A percentile compares a stretch with the other conserved stretches of the same genome.
phyloP scores from a whole-genome alignment of 2,888 invertebrate genomes.

The Drosophila kanekoi region DNA sequence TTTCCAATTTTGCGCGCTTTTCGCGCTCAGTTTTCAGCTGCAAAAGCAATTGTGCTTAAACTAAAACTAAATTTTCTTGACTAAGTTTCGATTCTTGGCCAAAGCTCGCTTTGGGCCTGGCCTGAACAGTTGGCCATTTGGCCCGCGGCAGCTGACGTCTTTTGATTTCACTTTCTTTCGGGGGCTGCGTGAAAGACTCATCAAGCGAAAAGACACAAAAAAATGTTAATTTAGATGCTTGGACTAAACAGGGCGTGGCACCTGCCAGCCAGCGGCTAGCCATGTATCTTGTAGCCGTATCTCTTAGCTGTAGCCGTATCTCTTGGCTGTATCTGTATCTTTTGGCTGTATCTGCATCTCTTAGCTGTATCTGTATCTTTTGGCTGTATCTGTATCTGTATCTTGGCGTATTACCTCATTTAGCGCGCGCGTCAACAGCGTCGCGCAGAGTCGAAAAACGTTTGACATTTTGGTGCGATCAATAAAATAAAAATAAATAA shows the following conservation, averaged over 20 bases:
- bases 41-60: too few relatives aligned
- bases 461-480: constrained; percentile 79
- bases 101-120: too few relatives aligned
- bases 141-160: constrained; percentile 34
- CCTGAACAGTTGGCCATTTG: not conserved
- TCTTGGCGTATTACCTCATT: constrained; percentile 72
- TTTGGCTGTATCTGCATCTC: not conserved
- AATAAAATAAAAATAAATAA: constrained; percentile 63
- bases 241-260: constrained; percentile 57
- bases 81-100: constrained; percentile 44
- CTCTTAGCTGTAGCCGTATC: constrained; percentile 5
- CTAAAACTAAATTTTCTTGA: constrained; percentile 29
- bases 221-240: constrained; percentile 64
- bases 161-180: constrained; percentile 58
- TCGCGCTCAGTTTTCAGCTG: too few relatives aligned
- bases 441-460: constrained; percentile 64
- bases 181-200: constrained; percentile 52
- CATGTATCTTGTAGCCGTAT: constrained; percentile 3
- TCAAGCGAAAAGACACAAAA: constrained; percentile 25
- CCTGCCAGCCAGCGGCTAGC: constrained; percentile 12
- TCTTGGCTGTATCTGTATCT: constrained; percentile 18
- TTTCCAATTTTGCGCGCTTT: too few relatives aligned
- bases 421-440: constrained; percentile 44
- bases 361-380: constrained; percentile 6
- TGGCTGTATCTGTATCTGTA: constrained; percentile 27